Evolutionary conservation across 2,888 invertebrate genomes (phyloP).

Genomic region (Liopterus haemorrhoidalis): DNA sequence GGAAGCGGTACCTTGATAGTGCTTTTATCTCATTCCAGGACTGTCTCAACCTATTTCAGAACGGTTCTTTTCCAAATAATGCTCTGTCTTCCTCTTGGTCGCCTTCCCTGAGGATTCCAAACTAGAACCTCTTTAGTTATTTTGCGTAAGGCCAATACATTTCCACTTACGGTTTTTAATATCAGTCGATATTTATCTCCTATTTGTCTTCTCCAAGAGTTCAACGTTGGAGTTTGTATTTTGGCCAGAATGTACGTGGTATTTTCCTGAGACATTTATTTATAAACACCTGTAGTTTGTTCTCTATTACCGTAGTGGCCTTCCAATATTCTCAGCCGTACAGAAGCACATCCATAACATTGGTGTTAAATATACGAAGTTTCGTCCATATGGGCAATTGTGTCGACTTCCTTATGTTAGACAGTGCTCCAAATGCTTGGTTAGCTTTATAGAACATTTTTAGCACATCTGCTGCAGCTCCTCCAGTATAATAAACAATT

Average conservation of each 20-base stretch:
- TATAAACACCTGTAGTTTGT: constrained; percentile 1
- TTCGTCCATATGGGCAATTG: not conserved
- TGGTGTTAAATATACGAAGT: not conserved
- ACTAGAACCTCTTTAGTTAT: no score
- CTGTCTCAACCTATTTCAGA: no score
- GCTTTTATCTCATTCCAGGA: no score
- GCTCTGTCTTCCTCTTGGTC: no score
- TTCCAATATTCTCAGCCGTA: constrained; percentile 1
- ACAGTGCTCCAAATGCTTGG: not conserved
- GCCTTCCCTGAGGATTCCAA: no score
- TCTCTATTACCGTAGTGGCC: not conserved
- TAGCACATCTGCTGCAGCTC: not conserved
- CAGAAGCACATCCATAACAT: not conserved
- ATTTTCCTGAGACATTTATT: not conserved
- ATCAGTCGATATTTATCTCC: no score
- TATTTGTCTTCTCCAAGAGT: no score
- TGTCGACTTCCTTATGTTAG: not conserved
- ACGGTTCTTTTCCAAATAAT: no score
- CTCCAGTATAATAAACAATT: no score
- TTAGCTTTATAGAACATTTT: not conserved
- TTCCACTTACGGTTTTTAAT: not conserved
- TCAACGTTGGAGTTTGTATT: no score
- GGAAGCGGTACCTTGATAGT: no score
- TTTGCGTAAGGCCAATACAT: not conserved
- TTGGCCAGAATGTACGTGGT: not conserved